Conservation (phyloP, 2,113 vertebrate species). For the Alexandromys fortis region DNA sequence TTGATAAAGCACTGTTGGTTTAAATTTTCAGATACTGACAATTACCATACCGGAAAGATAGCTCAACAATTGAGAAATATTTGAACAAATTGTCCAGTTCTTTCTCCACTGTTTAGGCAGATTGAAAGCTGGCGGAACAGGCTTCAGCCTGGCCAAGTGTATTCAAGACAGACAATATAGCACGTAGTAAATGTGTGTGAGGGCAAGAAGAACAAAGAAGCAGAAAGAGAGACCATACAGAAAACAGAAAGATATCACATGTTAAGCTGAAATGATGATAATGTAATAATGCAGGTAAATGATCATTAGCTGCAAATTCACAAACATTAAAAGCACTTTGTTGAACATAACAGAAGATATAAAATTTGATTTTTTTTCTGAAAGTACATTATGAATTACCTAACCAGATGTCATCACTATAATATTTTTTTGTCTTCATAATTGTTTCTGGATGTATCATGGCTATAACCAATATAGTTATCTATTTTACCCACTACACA, state of each 20-base stretch:
- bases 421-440: conserved; percentile 26
- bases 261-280: background rate
- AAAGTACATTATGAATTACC: background rate
- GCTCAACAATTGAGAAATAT: background rate
- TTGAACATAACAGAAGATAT: background rate
- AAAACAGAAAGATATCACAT: background rate
- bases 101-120: background rate
- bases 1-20: background rate
- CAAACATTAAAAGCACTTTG: background rate
- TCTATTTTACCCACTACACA: background rate
- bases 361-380: background rate
- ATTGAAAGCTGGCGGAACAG: background rate
- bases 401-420: background rate
- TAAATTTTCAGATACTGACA: background rate
- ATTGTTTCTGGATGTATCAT: background rate
- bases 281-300: too few species aligned
- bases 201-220: background rate
- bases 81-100: background rate
- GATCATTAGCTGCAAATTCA: background rate
- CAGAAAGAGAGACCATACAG: background rate
- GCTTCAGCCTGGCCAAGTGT: background rate
- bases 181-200: background rate
- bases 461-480: background rate
- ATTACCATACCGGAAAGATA: background rate
- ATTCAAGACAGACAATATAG: background rate